Percentiles rank a stretch among this genome's conserved stretches.
Conservation (phyloP, 2,888 invertebrate species). For the Tipula unca region DNA sequence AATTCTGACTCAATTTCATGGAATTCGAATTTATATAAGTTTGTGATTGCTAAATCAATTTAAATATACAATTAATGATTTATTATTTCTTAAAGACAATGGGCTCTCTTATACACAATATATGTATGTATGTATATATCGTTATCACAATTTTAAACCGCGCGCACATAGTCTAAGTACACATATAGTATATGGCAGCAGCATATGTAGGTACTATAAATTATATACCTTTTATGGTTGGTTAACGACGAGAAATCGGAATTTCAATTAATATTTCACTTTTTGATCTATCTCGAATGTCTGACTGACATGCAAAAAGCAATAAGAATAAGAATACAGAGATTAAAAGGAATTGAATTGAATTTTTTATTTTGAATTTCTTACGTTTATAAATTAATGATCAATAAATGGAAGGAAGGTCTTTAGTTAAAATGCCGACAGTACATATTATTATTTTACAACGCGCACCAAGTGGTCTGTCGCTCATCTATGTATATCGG, state of each 20-base stretch:
- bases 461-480: not conserved
- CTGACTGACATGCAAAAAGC: not conserved
- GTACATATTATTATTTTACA: not conserved
- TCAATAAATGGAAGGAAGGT: not conserved
- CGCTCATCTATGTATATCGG: not conserved
- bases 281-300: not conserved
- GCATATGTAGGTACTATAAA: not conserved
- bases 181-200: not conserved
- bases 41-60: constrained; percentile 1
- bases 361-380: too few species aligned
- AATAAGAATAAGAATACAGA: not conserved
- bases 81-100: not conserved
- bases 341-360: not conserved
- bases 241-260: not conserved
- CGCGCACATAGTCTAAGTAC: not conserved
- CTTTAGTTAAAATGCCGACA: not conserved
- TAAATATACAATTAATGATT: not conserved
- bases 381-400: not conserved
- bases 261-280: constrained; percentile 1
- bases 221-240: constrained; percentile 14
- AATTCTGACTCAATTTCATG: not conserved
- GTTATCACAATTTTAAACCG: not conserved
- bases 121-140: not conserved
- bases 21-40: not conserved
- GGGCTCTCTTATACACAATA: not conserved